A percentile compares a stretch with the other conserved stretches of the same genome.
Evolutionary conservation across 2,113 vertebrate species (phyloP).

Genomic region (Hippocampus abdominalis): DNA sequence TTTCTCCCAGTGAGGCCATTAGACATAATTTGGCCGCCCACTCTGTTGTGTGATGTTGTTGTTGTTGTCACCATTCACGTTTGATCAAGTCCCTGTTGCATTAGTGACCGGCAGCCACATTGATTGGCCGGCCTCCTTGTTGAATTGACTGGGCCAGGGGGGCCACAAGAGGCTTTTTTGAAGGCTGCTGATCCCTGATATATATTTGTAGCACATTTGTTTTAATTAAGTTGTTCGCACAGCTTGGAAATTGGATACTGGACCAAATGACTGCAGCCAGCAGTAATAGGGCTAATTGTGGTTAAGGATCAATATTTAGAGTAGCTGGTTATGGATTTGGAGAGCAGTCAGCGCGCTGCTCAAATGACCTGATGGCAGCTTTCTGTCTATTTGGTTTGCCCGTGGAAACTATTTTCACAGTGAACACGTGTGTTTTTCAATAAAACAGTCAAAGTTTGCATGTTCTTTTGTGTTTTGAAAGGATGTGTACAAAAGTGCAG

Average conservation of each 20-base stretch:
- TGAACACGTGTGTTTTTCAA: constrained; percentile 3
- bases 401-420: constrained; percentile 4
- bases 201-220: constrained; percentile 79
- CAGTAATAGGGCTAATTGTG: constrained; percentile 73
- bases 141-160: constrained; percentile 65
- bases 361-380: constrained; percentile 44
- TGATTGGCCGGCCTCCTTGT: constrained; percentile 71
- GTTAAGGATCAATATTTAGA: constrained; percentile 72
- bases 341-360: constrained; percentile 50
- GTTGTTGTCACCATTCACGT: constrained; percentile 62
- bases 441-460: constrained; percentile 2
- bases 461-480: not conserved
- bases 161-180: constrained; percentile 67
- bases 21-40: constrained; percentile 57
- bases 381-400: constrained; percentile 16
- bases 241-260: constrained; percentile 75
- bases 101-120: constrained; percentile 66
- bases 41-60: constrained; percentile 25
- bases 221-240: constrained; percentile 79
- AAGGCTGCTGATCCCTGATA: constrained; percentile 69
- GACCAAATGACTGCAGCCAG: constrained; percentile 71
- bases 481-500: not conserved
- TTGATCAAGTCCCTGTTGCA: constrained; percentile 71
- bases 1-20: constrained; percentile 44
- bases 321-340: constrained; percentile 54